Conservation (phyloP, 2,113 vertebrate species). For the Syngnathus floridae region DNA sequence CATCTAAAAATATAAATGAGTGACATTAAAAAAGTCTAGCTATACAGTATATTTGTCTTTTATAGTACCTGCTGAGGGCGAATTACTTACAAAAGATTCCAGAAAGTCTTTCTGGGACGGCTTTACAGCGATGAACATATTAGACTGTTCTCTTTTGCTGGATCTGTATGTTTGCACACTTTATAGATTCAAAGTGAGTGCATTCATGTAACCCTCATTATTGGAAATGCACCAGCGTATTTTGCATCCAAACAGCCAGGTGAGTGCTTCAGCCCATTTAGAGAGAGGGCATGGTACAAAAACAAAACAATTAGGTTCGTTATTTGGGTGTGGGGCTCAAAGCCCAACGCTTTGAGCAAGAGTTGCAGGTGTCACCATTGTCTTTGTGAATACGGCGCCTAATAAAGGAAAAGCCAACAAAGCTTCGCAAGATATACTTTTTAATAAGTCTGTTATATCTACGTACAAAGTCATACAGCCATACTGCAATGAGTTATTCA, state of each 20-base stretch:
- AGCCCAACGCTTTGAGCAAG: constrained; percentile 16
- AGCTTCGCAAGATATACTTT: constrained; percentile 11
- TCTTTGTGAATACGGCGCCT: constrained; percentile 28
- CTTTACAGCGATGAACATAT: too few species aligned
- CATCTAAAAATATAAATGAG: too few species aligned
- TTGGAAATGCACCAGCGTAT: not conserved
- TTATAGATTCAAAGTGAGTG: too few species aligned
- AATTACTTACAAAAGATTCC: too few species aligned
- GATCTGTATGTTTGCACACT: too few species aligned
- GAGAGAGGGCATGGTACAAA: not conserved
- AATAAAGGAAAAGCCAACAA: constrained; percentile 6
- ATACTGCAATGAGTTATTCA: not conserved
- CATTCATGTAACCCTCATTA: not conserved
- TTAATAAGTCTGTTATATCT: not conserved
- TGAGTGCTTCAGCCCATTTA: constrained; percentile 20
- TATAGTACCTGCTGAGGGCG: too few species aligned
- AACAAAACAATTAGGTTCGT: constrained; percentile 8
- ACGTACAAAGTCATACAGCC: constrained; percentile 3
- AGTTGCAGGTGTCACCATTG: constrained; percentile 54
- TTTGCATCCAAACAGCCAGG: constrained; percentile 34
- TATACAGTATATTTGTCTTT: too few species aligned
- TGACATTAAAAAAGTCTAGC: too few species aligned
- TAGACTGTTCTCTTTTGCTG: too few species aligned
- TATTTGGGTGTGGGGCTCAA: constrained; percentile 11
- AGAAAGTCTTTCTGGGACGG: too few species aligned